phyloP scores from a whole-genome alignment of 2,797 vertebrate genomes.

The Sebastes minor region DNA sequence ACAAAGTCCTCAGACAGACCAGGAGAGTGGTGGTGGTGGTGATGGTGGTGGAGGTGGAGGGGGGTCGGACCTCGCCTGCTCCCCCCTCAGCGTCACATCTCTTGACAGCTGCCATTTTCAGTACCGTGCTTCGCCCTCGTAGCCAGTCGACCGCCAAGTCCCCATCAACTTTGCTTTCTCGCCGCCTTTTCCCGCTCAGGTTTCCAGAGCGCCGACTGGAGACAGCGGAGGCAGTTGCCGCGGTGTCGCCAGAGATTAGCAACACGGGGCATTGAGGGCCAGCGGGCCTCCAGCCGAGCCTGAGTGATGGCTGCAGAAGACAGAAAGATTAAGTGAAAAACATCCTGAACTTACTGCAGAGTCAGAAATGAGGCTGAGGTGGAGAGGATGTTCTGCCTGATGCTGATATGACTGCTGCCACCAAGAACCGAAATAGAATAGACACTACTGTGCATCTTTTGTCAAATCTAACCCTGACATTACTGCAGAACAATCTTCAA shows the following conservation, averaged over 20 bases:
- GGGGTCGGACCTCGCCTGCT: conserved; percentile 45
- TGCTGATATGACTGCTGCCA: neutral
- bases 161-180: conserved; percentile 60
- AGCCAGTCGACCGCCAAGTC: conserved; percentile 59
- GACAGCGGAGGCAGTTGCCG: conserved; percentile 28
- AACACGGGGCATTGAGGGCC: conserved; percentile 24
- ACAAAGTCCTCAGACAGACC: conserved; percentile 76
- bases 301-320: conserved; percentile 12
- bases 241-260: conserved; percentile 61
- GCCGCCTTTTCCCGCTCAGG: conserved; percentile 62
- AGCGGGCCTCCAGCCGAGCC: conserved; percentile 5
- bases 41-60: neutral
- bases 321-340: conserved; percentile 8
- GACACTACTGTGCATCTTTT: neutral
- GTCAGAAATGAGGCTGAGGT: conserved; percentile 8
- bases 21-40: neutral
- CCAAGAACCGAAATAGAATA: neutral
- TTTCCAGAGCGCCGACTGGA: conserved; percentile 32
- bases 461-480: neutral
- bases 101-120: conserved; percentile 86
- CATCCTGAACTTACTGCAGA: conserved; percentile 19
- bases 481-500: too few relatives aligned
- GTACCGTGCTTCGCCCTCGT: conserved; percentile 30
- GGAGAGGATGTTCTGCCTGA: conserved; percentile 9
- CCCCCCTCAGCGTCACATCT: conserved; percentile 69